phyloP scores from a whole-genome alignment of 2,113 vertebrate species.

The Tetrao urogallus region DNA sequence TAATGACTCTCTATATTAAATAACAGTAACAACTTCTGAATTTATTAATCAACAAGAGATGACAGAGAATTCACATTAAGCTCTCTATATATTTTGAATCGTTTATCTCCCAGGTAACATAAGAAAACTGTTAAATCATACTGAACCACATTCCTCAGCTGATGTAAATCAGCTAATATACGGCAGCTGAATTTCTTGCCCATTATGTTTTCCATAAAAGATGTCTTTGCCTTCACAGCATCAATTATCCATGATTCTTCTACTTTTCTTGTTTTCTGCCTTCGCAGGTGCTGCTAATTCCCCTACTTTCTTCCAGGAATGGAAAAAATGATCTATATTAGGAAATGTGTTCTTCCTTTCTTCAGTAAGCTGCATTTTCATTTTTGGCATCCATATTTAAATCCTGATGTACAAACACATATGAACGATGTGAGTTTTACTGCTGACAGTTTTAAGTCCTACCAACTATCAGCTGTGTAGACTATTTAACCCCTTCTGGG shows the following conservation, averaged over 20 bases:
- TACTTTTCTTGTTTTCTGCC: conserved; percentile 39
- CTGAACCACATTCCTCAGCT: neutral
- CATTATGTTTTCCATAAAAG: conserved; percentile 43
- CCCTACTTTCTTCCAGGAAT: conserved; percentile 19
- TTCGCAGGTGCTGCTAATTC: conserved; percentile 51
- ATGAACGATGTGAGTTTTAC: conserved; percentile 30
- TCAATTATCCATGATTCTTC: conserved; percentile 63
- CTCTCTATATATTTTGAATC: neutral
- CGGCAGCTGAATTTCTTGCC: conserved; percentile 32
- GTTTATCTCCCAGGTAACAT: conserved; percentile 30
- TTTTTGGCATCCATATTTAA: conserved; percentile 66
- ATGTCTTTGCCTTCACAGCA: conserved; percentile 33
- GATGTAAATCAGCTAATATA: conserved; percentile 23
- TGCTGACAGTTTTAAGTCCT: conserved; percentile 58
- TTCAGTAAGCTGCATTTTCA: conserved; percentile 58
- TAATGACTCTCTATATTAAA: conserved; percentile 7
- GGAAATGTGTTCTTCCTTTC: conserved; percentile 33
- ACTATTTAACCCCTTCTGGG: conserved; percentile 35
- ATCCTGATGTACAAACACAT: conserved; percentile 21
- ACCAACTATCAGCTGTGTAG: neutral
- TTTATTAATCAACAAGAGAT: conserved; percentile 32
- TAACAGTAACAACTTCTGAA: conserved; percentile 35
- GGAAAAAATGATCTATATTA: conserved; percentile 51
- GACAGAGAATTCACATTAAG: neutral
- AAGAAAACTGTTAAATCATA: conserved; percentile 20